Evolutionary conservation across 2,888 invertebrate species (phyloP).

Genomic region (Allygus modestus): DNA sequence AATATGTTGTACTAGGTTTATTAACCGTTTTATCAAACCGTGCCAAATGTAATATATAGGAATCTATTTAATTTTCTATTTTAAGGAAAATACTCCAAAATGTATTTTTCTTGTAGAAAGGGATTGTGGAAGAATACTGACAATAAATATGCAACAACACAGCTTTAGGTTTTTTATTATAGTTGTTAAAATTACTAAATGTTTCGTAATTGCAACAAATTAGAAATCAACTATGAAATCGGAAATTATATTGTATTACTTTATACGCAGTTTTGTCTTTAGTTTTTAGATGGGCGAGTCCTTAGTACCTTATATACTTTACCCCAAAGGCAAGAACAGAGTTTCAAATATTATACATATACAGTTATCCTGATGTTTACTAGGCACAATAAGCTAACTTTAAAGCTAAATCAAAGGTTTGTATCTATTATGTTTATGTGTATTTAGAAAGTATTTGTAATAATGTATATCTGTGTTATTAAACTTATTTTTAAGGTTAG

Average conservation of each 20-base stretch:
- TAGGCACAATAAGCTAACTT: background rate
- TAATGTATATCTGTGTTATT: background rate
- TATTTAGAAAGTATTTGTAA: background rate
- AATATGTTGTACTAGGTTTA: too few relatives aligned
- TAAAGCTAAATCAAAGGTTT: background rate
- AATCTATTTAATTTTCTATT: background rate
- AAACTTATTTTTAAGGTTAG: background rate
- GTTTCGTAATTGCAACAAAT: background rate
- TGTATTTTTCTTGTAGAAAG: background rate
- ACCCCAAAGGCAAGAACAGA: too few relatives aligned
- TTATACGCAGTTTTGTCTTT: too few relatives aligned
- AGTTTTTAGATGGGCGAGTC: too few relatives aligned
- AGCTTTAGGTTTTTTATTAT: slow-evolving; percentile 2
- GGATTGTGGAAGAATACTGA: background rate
- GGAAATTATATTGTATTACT: too few relatives aligned
- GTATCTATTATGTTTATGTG: background rate
- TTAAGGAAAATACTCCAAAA: background rate
- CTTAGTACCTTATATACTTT: too few relatives aligned
- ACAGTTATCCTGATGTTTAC: too few relatives aligned
- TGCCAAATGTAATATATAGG: background rate
- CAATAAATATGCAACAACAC: slow-evolving; percentile 4
- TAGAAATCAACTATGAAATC: too few relatives aligned
- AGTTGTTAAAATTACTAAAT: background rate
- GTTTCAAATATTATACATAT: background rate
- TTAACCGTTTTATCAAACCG: background rate